Base-by-base conservation (phyloP, 2,797 vertebrate genomes). In the Pempheris klunzingeri region DNA sequence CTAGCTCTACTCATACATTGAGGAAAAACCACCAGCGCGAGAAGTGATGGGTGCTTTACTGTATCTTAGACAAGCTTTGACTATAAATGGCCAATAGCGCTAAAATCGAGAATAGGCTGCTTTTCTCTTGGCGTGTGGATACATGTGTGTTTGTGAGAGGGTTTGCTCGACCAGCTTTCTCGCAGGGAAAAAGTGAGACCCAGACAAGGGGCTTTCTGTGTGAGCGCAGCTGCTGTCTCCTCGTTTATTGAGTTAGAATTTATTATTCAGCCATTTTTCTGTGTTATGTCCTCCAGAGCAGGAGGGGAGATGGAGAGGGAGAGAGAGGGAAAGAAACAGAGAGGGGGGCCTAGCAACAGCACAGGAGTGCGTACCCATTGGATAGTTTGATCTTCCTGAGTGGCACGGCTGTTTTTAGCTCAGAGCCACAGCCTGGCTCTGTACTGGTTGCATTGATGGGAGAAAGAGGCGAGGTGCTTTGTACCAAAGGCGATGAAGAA, bases 201-300 rank as follows among this genome's bases (percentile, higher is more conserved):
- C 68, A 90, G 90, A 94, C 92, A 92, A 92, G 92, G 85, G 84
- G 65, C 80, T 90, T 88, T 90, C 90, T 94, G 93, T 93, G 91
- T 89, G 90, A 90, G 87, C 88, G 91, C 89, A 93, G 92, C 91
- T 91, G 91, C 92, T 90, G 91, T 94, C 92, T 93, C 90, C 88
- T 82, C 66, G 85, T 90, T 94, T 94, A 94, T 94, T 91, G 93
- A 94, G 92, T 94, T 95, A 92, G 91, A 94, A 94, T 95, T 92
- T 94, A 93, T 94, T 92, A 93, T 93, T 94, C 89, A 86, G 91
- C 89, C 92, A 94, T 94, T 93, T 94, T 93, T 94, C 92, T 91
- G 86, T 87, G 90, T 92, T 92, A 92, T 93, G 87, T 92, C 87
- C 88, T 92, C 87, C 90, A 80, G 92, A 91, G 92, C 82, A 89